Percentiles rank a stretch among this genome's conserved stretches.
phyloP scores from a whole-genome alignment of 1,140 invertebrate species.

The Drosophila teissieri region DNA sequence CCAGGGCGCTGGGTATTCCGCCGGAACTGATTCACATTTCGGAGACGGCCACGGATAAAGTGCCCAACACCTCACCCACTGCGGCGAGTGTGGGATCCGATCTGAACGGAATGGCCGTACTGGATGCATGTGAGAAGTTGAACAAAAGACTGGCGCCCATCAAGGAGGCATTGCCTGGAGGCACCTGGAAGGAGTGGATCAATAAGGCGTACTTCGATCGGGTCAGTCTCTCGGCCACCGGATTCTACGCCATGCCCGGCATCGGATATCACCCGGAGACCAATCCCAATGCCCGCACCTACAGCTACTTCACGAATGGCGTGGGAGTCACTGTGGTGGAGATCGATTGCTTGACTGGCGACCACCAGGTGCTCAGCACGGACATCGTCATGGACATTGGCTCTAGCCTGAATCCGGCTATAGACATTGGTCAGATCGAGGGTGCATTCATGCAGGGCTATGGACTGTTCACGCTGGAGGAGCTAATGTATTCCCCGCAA shows the following conservation, averaged over 20 bases:
- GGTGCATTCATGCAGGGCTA: slow-evolving; percentile 97
- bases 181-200: slow-evolving; percentile 95
- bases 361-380: slow-evolving; percentile 93
- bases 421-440: slow-evolving; percentile 98
- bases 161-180: slow-evolving; percentile 91
- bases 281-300: slow-evolving; percentile 88
- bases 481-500: slow-evolving; percentile 93
- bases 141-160: slow-evolving; percentile 91
- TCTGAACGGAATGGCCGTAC: slow-evolving; percentile 97
- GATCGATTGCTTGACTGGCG: slow-evolving; percentile 94
- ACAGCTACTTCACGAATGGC: slow-evolving; percentile 93
- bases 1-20: slow-evolving; percentile 90
- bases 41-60: slow-evolving; percentile 96
- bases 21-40: slow-evolving; percentile 92
- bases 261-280: slow-evolving; percentile 91
- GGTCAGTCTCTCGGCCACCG: slow-evolving; percentile 93
- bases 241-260: slow-evolving; percentile 93
- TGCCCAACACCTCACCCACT: slow-evolving; percentile 96
- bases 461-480: slow-evolving; percentile 95
- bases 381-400: slow-evolving; percentile 98
- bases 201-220: slow-evolving; percentile 91
- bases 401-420: slow-evolving; percentile 96
- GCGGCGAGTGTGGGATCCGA: slow-evolving; percentile 96
- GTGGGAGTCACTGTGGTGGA: slow-evolving; percentile 93
- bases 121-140: slow-evolving; percentile 93